Conservation (phyloP, 1,140 invertebrate genomes). For the Nephila pilipes region DNA sequence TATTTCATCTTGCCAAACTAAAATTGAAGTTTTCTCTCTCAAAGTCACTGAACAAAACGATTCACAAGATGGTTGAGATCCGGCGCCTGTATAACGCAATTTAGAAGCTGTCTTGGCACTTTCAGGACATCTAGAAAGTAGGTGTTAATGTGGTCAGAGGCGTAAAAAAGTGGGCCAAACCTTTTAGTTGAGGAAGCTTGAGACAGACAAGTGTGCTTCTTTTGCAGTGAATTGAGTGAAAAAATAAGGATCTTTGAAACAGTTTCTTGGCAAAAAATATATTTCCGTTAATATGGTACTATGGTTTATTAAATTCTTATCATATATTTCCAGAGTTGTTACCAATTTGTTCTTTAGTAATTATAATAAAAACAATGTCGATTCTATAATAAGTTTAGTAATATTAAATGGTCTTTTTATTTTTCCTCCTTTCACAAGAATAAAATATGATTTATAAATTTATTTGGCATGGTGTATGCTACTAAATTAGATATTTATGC, state of each 20-base stretch:
- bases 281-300: too few species aligned
- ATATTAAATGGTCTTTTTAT: too few species aligned
- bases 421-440: too few species aligned
- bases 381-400: too few species aligned
- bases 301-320: too few species aligned
- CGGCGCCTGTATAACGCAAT: slow-evolving; percentile 36
- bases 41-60: background rate
- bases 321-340: too few species aligned
- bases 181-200: slow-evolving; percentile 27
- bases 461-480: too few species aligned
- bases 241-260: background rate
- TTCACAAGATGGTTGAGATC: slow-evolving; percentile 37
- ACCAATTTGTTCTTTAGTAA: too few species aligned
- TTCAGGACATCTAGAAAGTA: background rate
- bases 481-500: too few species aligned
- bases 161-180: slow-evolving; percentile 43
- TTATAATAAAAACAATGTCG: too few species aligned
- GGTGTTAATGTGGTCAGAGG: slow-evolving; percentile 36
- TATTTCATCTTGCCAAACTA: background rate
- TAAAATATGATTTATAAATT: too few species aligned
- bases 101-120: background rate
- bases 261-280: too few species aligned
- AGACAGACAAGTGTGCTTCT: background rate
- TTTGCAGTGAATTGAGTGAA: background rate
- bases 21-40: slow-evolving; percentile 26